Evolutionary conservation across 2,113 vertebrate species (phyloP).

Genomic region (Ivindomyrus marchei): DNA sequence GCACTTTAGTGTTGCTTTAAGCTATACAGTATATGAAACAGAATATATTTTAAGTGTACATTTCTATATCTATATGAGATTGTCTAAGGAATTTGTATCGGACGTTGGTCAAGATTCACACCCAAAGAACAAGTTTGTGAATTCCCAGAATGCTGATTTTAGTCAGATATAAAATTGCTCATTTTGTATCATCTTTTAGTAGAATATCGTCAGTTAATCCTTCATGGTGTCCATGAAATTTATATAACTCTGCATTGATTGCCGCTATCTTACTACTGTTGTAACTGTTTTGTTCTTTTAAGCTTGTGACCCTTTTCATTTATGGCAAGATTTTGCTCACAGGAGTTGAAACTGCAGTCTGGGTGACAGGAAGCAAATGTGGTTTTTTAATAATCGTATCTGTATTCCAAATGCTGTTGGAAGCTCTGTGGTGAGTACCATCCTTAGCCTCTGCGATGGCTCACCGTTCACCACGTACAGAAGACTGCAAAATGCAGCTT

Average conservation of each 20-base stretch:
- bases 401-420: neutral
- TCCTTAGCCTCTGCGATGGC: neutral
- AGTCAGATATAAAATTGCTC: neutral
- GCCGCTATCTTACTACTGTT: neutral
- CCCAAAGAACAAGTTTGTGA: neutral
- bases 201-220: neutral
- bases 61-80: neutral
- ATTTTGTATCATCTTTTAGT: neutral
- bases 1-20: constrained; percentile 16
- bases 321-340: neutral
- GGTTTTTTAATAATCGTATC: neutral
- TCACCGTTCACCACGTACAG: neutral
- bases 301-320: neutral
- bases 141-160: neutral
- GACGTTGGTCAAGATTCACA: neutral
- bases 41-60: neutral
- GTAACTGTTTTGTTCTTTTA: neutral
- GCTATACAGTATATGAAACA: neutral
- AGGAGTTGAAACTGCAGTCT: neutral
- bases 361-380: neutral
- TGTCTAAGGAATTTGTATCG: neutral
- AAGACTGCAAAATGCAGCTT: neutral
- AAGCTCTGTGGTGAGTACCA: neutral
- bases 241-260: neutral
- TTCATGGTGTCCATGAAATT: neutral